These are phyloP conservation scores for Antennarius maculatus DNA, from an alignment of 2,797 vertebrate genomes.

Conservation along the genomic window DNA sequence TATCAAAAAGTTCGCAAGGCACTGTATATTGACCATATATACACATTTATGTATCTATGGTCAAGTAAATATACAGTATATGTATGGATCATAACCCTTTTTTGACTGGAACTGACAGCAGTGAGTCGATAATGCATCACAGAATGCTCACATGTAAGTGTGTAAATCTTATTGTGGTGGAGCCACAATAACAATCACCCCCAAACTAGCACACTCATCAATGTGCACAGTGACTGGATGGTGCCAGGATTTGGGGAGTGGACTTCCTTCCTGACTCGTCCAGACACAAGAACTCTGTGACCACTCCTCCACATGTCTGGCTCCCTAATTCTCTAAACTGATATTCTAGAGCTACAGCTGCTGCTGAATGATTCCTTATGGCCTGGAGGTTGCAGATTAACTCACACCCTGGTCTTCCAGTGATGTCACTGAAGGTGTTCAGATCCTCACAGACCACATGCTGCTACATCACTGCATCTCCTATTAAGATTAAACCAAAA, in stretches of 20 bases:
- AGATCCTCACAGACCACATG: constrained; percentile 10
- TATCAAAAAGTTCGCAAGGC: too few relatives aligned
- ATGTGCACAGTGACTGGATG: constrained; percentile 5
- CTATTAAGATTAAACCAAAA: not conserved
- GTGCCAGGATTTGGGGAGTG: constrained; percentile 50
- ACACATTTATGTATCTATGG: too few relatives aligned
- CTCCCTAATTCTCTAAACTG: constrained; percentile 13
- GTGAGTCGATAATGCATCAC: not conserved
- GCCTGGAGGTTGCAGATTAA: not conserved
- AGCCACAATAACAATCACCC: too few relatives aligned
- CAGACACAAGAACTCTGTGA: constrained; percentile 9
- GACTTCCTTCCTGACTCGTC: constrained; percentile 68
- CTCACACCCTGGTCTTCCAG: not conserved
- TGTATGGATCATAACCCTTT: not conserved
- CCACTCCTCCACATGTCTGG: constrained; percentile 24
- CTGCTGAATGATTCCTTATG: not conserved
- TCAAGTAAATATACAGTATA: too few relatives aligned
- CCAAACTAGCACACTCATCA: not conserved
- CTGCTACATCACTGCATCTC: constrained; percentile 7
- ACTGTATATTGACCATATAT: too few relatives aligned
- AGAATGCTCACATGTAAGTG: constrained; percentile 2
- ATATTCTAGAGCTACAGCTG: constrained; percentile 22
- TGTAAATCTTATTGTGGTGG: not conserved
- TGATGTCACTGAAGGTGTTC: constrained; percentile 16
- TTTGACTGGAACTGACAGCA: constrained; percentile 13